Evolutionary conservation across 2,888 invertebrate genomes (phyloP).

Genomic region (Chelonus formosanus): DNA sequence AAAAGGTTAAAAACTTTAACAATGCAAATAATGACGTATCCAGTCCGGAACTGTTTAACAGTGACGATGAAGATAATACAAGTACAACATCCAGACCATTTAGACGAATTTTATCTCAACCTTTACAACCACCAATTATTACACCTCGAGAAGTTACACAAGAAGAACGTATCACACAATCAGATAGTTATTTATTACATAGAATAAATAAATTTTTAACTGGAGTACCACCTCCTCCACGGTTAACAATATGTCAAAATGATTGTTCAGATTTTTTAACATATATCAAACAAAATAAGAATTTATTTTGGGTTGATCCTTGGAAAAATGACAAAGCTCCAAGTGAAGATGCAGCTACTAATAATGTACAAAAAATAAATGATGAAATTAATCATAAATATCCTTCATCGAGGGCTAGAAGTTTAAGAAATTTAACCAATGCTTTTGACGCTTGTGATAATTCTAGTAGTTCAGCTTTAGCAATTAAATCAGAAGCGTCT

Average conservation of each 20-base stretch:
- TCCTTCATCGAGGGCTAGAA: conserved; percentile 43
- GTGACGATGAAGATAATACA: conserved; percentile 54
- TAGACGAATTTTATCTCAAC: conserved; percentile 21
- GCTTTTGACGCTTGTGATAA: conserved; percentile 56
- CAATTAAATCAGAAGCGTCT: conserved; percentile 15
- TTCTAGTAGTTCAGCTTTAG: conserved; percentile 39
- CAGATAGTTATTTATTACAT: conserved; percentile 63
- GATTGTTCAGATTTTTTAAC: conserved; percentile 74
- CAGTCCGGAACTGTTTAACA: conserved; percentile 61
- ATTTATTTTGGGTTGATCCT: conserved; percentile 65
- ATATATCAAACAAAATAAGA: conserved; percentile 68
- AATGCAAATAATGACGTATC: conserved; percentile 33
- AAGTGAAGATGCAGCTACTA: conserved; percentile 16
- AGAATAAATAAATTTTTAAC: conserved; percentile 71
- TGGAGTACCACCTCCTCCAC: conserved; percentile 80
- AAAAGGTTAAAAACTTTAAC: conserved; percentile 12
- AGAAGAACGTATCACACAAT: conserved; percentile 51
- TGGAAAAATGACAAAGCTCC: conserved; percentile 34
- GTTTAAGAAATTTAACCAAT: conserved; percentile 52
- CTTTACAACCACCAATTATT: conserved; percentile 4
- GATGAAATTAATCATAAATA: conserved; percentile 19
- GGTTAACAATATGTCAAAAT: conserved; percentile 74
- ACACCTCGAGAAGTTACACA: conserved; percentile 44
- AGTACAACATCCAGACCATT: conserved; percentile 30
- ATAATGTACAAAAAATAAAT: neutral